Percentiles rank a stretch among this genome's conserved stretches.
phyloP scores from a whole-genome alignment of 2,113 vertebrate genomes.

The Paedocypris sp. region DNA sequence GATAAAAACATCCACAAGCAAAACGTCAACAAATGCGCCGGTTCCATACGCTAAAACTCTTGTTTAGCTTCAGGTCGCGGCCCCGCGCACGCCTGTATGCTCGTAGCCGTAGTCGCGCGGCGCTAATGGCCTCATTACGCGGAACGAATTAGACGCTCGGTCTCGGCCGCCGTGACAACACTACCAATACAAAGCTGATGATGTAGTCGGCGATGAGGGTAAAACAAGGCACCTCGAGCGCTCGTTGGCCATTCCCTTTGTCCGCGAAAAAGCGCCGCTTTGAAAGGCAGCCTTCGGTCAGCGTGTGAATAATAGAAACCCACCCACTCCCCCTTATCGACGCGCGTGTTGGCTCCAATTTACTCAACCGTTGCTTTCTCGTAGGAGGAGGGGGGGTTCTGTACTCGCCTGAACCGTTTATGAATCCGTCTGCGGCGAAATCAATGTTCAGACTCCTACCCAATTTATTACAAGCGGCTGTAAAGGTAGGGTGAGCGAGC shows the following conservation, averaged over 20 bases:
- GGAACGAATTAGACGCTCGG: neutral
- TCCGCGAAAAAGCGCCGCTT: slow-evolving; percentile 8
- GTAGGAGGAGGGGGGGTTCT: slow-evolving; percentile 3
- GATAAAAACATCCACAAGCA: too few relatives aligned
- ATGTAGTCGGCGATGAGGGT: neutral
- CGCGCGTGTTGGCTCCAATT: slow-evolving; percentile 19
- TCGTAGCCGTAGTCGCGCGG: neutral
- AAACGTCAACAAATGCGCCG: too few relatives aligned
- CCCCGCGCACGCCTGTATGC: too few relatives aligned
- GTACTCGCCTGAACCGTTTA: slow-evolving; percentile 21
- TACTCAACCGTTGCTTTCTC: slow-evolving; percentile 9
- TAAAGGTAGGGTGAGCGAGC: too few relatives aligned
- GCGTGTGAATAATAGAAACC: slow-evolving; percentile 28
- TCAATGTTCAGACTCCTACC: slow-evolving; percentile 35
- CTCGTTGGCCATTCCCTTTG: slow-evolving; percentile 1
- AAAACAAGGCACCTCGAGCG: slow-evolving; percentile 7
- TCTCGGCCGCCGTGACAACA: neutral
- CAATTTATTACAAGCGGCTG: slow-evolving; percentile 31
- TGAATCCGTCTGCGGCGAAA: slow-evolving; percentile 28
- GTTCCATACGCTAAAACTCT: too few relatives aligned
- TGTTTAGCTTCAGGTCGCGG: too few relatives aligned
- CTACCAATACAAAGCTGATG: neutral
- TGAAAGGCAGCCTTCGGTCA: neutral
- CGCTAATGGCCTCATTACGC: neutral
- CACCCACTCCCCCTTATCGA: slow-evolving; percentile 2